Percentiles rank a stretch among this genome's conserved stretches.
Evolutionary conservation across 35 echinoderm and acorn worm genomes (phyloP).

Genomic region (Anneissia japonica): DNA sequence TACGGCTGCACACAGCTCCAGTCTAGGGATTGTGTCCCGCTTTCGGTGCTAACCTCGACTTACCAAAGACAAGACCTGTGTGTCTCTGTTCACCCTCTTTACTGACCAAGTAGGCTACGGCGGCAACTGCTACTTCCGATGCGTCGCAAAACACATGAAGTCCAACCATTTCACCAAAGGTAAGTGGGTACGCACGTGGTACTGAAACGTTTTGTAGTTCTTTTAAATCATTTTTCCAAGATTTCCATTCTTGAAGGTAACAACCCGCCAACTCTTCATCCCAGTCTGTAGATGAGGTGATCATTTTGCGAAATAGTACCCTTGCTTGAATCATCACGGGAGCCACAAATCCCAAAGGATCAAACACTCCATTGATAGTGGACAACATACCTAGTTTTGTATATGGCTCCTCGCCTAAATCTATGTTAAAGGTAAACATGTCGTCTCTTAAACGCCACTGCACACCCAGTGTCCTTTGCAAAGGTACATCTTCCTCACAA

Average conservation of each 20-base stretch:
- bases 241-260: neutral
- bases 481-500: slow-evolving; percentile 1
- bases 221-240: neutral
- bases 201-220: neutral
- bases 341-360: slow-evolving; percentile 31
- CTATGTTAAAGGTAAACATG: slow-evolving; percentile 14
- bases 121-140: no score
- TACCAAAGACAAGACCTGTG: no score
- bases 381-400: slow-evolving; percentile 20
- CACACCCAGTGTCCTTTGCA: slow-evolving; percentile 3
- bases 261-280: neutral
- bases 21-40: neutral
- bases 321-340: slow-evolving; percentile 12
- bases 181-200: neutral
- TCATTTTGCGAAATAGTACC: neutral
- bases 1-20: slow-evolving; percentile 18
- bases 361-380: slow-evolving; percentile 26
- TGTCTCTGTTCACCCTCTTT: no score
- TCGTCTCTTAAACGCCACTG: slow-evolving; percentile 27
- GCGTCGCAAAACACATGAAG: neutral
- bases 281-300: neutral
- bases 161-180: neutral
- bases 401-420: neutral
- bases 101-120: neutral
- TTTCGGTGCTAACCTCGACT: neutral